Evolutionary conservation across 2,797 vertebrate genomes (phyloP), one percentile per base, ranked within the genome.

Genomic region (Oreochromis grahami): DNA sequence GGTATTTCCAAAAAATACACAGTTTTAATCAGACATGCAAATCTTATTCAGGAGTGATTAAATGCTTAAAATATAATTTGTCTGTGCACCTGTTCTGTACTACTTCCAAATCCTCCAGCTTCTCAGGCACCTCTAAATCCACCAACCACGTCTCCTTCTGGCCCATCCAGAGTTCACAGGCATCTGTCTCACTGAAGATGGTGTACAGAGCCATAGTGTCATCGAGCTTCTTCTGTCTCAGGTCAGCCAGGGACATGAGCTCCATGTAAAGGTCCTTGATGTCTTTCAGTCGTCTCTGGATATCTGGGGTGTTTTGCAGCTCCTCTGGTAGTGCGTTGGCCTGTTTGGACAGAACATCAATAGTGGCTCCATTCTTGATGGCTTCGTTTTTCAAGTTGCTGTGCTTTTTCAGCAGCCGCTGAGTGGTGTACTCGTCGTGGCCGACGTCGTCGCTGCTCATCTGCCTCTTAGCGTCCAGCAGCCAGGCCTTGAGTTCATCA

Each of bases 101-200:
- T 1, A 99, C 97, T 56, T 99, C 98, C 95, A 99, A 94, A 87
- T 99, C 99, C 91, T 99, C 99, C 94, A 99, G 93, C 1, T 96
- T 98, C 72, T 98, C 96, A 0, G 98, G 98, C 79, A 98, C 97
- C 70, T 99, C 97, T 88, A 97, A 94, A 13, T 96, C 96, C 41
- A 96, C 94, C 93, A 99, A 90, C 99, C 98, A 99, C 45, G 98
- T 99, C 95, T 98, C 98, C 91, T 99, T 99, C 93, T 98, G 97
- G 1, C 96, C 96, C 98, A 99, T 99, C 98, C 98, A 99, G 34
- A 99, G 95, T 90, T 98, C 97, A 24, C 98, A 99, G 45, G 98
- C 97, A 0, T 99, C 98, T 0, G 97, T 98, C 94, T 99, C 98
- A 38, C 98, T 98, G 41, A 99, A 98, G 85, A 99, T 97, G 0